phyloP scores from a whole-genome alignment of 2,113 vertebrate species.

The Hemibagrus wyckioides region DNA sequence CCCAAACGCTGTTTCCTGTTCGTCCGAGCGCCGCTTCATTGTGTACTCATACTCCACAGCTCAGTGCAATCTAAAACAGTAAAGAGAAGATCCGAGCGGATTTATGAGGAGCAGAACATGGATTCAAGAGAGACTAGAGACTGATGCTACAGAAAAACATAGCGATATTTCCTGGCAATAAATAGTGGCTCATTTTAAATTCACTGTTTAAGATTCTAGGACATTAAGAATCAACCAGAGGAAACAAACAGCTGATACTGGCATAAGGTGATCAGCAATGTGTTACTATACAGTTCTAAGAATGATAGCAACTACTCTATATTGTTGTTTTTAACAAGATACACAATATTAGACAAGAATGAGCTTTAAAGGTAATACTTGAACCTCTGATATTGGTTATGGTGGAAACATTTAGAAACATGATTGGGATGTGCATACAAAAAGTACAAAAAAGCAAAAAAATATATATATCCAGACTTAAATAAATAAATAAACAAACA shows the following conservation, averaged over 20 bases:
- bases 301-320: not conserved
- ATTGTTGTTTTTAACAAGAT: not conserved
- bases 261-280: not conserved
- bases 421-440: not conserved
- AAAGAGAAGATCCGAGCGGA: not conserved
- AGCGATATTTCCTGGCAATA: not conserved
- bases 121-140: not conserved
- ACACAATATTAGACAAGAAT: not conserved
- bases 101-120: not conserved
- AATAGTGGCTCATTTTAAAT: not conserved
- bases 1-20: slow-evolving; percentile 90
- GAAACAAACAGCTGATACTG: not conserved
- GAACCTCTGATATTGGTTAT: not conserved
- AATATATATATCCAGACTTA: not conserved
- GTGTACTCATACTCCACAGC: slow-evolving; percentile 86
- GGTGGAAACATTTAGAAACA: not conserved
- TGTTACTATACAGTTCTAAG: not conserved
- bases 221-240: not conserved
- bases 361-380: not conserved
- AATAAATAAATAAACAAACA: no score
- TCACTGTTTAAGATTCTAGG: no score
- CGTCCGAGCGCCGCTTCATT: slow-evolving; percentile 97
- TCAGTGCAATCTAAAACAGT: slow-evolving; percentile 26
- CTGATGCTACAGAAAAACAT: not conserved
- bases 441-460: not conserved